These are phyloP conservation scores for Drosophila tani DNA, from an alignment of 1,140 invertebrate genomes.

Conservation along the genomic window DNA sequence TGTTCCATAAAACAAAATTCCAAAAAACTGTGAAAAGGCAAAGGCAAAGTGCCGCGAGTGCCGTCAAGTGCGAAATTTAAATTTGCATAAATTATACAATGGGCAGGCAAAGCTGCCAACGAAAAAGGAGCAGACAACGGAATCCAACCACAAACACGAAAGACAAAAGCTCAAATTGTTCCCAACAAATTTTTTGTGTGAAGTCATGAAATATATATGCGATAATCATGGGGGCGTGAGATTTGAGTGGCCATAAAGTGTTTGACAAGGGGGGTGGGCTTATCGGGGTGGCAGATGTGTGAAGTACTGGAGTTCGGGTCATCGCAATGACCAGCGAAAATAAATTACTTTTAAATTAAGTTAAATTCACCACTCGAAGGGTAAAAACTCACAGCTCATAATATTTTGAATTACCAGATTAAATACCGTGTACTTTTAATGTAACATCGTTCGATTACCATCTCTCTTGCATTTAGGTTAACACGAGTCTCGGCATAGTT, in stretches of 20 bases:
- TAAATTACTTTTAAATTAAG: constrained; percentile 24
- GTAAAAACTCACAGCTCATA: neutral
- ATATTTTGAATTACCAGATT: neutral
- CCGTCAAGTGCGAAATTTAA: constrained; percentile 57
- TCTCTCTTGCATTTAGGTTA: neutral
- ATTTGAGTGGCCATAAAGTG: constrained; percentile 54
- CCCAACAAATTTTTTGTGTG: constrained; percentile 44
- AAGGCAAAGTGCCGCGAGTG: constrained; percentile 53
- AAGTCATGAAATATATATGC: constrained; percentile 57
- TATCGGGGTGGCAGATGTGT: neutral
- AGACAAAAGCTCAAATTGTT: constrained; percentile 44
- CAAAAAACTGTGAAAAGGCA: constrained; percentile 48
- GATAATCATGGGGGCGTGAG: constrained; percentile 51
- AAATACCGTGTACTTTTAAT: neutral
- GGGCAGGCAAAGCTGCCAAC: constrained; percentile 37
- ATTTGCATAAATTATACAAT: constrained; percentile 59
- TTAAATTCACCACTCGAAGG: constrained; percentile 1
- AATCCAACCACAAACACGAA: constrained; percentile 46
- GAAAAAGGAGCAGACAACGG: constrained; percentile 23
- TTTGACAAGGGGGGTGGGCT: constrained; percentile 23
- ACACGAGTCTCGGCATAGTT: neutral
- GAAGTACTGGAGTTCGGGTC: neutral
- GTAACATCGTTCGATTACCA: neutral
- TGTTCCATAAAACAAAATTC: constrained; percentile 45
- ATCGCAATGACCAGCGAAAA: constrained; percentile 30